These are phyloP conservation scores for Zaprionus africanus DNA, from an alignment of 1,140 invertebrate genomes.

Conservation along the genomic window DNA sequence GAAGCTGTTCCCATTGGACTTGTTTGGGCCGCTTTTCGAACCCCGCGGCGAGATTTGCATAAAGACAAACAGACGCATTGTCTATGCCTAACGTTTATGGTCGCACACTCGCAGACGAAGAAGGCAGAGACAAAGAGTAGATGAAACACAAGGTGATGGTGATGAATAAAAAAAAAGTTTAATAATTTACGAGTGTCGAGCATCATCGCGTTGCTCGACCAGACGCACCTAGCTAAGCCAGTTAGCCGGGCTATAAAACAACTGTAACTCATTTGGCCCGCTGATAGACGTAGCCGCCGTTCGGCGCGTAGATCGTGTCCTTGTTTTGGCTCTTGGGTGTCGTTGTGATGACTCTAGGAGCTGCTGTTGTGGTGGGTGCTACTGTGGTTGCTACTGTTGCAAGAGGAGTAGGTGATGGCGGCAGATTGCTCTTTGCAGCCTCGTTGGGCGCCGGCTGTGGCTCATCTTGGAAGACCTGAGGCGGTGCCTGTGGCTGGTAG, in stretches of 20 bases:
- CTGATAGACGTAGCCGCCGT: conserved; percentile 78
- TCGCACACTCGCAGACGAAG: conserved; percentile 20
- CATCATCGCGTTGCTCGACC: conserved; percentile 18
- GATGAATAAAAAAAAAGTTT: conserved; percentile 43
- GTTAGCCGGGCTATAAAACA: conserved; percentile 41
- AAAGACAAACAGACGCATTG: conserved; percentile 32
- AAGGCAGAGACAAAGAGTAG: conserved; percentile 13
- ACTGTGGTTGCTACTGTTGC: background rate
- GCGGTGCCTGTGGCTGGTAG: conserved; percentile 26
- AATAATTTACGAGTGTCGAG: conserved; percentile 65
- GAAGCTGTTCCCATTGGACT: conserved; percentile 22
- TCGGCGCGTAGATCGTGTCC: conserved; percentile 73
- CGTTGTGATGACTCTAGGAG: background rate
- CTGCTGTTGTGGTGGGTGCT: conserved; percentile 23
- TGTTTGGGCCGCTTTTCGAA: conserved; percentile 14
- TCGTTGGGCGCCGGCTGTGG: conserved; percentile 12
- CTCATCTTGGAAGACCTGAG: conserved; percentile 49
- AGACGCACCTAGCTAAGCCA: background rate
- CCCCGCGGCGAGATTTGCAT: conserved; percentile 16
- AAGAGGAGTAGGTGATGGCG: background rate
- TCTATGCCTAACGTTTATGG: conserved; percentile 47
- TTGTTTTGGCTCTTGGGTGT: conserved; percentile 24
- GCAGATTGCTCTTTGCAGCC: background rate
- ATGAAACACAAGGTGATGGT: conserved; percentile 42
- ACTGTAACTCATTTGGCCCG: conserved; percentile 46